phyloP scores from a whole-genome alignment of 2,797 vertebrate species.

The Champsocephalus gunnari region DNA sequence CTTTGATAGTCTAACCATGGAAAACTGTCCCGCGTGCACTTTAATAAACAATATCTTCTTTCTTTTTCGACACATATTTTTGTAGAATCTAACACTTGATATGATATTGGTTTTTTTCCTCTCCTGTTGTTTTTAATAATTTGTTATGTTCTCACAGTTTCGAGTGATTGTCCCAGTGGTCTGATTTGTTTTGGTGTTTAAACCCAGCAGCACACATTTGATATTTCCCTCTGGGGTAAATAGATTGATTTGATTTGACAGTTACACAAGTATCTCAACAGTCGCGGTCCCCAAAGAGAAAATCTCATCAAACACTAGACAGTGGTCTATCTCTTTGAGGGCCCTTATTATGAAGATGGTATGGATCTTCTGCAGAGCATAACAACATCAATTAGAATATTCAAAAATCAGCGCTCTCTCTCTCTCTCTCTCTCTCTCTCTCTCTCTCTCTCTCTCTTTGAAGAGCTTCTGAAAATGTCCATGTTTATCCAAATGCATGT shows the following conservation, averaged over 20 bases:
- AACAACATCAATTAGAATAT: slow-evolving; percentile 7
- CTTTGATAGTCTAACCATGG: neutral
- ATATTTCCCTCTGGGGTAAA: slow-evolving; percentile 40
- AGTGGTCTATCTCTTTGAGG: slow-evolving; percentile 22
- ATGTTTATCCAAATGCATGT: slow-evolving; percentile 8
- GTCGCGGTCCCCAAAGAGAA: slow-evolving; percentile 25
- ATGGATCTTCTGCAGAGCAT: neutral
- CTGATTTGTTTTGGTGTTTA: slow-evolving; percentile 29
- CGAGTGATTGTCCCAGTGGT: slow-evolving; percentile 12
- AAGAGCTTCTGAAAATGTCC: slow-evolving; percentile 7
- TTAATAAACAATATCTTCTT: neutral
- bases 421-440: too few relatives aligned
- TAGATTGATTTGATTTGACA: slow-evolving; percentile 54
- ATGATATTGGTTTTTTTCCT: neutral
- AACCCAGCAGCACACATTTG: slow-evolving; percentile 4
- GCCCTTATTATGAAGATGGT: slow-evolving; percentile 33
- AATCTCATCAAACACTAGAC: slow-evolving; percentile 47
- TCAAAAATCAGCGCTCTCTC: slow-evolving; percentile 9
- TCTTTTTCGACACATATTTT: neutral
- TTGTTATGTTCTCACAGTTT: slow-evolving; percentile 13
- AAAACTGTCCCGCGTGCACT: neutral
- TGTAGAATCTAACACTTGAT: neutral
- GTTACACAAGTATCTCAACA: slow-evolving; percentile 16
- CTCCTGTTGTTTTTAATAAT: neutral
- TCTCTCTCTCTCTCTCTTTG: neutral